These are phyloP conservation scores for Eurytoma adleriae DNA, from an alignment of 2,888 invertebrate species.

Conservation along the genomic window DNA sequence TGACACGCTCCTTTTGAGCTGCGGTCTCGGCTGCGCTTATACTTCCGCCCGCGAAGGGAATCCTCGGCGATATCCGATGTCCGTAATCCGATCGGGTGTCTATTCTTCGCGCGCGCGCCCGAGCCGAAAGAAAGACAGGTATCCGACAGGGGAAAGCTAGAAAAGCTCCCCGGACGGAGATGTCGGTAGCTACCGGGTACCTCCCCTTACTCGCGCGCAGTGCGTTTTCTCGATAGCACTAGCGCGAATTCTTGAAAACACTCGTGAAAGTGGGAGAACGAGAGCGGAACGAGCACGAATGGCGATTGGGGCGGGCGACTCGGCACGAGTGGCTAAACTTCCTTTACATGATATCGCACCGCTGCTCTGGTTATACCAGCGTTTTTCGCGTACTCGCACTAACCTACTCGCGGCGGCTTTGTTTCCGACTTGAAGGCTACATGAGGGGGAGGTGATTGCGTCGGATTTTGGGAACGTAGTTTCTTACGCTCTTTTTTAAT, in stretches of 20 bases:
- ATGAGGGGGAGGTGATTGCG: conserved; percentile 11
- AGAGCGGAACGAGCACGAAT: background rate
- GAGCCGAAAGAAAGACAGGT: background rate
- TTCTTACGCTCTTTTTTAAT: background rate
- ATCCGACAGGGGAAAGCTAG: background rate
- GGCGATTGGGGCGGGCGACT: background rate
- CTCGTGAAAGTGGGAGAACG: background rate
- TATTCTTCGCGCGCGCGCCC: background rate
- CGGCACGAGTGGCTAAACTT: conserved; percentile 38
- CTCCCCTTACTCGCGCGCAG: too few species aligned
- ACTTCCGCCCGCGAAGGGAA: background rate
- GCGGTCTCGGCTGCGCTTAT: background rate
- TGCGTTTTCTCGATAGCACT: conserved; percentile 20
- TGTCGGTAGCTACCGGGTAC: too few species aligned
- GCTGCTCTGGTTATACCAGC: background rate
- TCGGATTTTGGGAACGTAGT: background rate
- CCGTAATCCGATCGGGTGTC: background rate
- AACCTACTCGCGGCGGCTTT: background rate
- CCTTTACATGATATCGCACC: conserved; percentile 25
- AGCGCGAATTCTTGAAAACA: conserved; percentile 7
- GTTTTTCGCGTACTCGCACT: background rate
- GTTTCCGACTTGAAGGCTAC: background rate
- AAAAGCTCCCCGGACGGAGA: too few species aligned
- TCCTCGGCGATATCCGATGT: background rate
- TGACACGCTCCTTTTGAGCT: conserved; percentile 4